Evolutionary conservation across 2,113 vertebrate species (phyloP).

Genomic region (Xenotilapia caudafasciata): DNA sequence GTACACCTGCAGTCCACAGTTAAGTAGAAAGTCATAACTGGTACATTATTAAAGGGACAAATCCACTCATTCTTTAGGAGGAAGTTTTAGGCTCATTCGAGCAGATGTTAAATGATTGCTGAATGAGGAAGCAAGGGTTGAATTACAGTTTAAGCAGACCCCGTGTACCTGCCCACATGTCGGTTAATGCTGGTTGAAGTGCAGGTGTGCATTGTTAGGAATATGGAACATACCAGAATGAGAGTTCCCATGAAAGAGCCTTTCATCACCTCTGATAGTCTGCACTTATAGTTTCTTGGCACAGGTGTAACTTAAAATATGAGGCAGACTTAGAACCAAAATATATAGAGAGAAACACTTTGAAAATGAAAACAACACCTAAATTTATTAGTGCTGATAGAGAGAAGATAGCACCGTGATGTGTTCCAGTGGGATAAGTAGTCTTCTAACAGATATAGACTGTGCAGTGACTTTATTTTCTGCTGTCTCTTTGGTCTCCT

Average conservation of each 20-base stretch:
- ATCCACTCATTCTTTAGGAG: not conserved
- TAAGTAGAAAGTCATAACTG: not conserved
- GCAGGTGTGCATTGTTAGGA: not conserved
- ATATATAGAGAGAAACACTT: not conserved
- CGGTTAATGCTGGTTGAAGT: not conserved
- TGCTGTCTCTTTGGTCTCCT: not conserved
- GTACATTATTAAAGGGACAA: not conserved
- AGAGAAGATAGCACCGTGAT: not conserved
- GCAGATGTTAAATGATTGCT: not conserved
- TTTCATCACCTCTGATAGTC: not conserved
- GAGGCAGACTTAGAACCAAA: not conserved
- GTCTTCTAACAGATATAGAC: not conserved
- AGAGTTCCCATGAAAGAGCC: not conserved
- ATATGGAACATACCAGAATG: not conserved
- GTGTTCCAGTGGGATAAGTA: not conserved
- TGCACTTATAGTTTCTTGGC: not conserved
- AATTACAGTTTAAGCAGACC: not conserved
- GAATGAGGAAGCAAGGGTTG: not conserved
- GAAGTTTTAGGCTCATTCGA: not conserved
- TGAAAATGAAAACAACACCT: not conserved
- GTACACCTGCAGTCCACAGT: not conserved
- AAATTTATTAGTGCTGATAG: not conserved
- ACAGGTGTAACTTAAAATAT: not conserved
- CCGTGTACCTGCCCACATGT: not conserved
- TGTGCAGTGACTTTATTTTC: not conserved